Percentiles rank a stretch among this genome's conserved stretches.
These are phyloP conservation scores for Coregonus sp. DNA, from an alignment of 2,797 vertebrate genomes.

Conservation along the genomic window DNA sequence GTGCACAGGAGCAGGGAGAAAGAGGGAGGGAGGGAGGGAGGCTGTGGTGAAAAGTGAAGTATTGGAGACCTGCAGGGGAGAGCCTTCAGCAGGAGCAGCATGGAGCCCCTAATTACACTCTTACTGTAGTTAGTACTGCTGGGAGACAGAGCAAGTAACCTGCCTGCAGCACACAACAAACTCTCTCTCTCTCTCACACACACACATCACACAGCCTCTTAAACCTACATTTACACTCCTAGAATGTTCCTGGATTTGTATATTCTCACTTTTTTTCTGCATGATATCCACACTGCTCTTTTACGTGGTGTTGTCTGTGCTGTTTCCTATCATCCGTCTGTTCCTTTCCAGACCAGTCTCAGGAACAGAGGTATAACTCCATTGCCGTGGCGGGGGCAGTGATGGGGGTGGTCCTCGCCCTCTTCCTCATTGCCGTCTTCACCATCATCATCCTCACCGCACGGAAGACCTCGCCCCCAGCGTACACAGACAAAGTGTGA, in stretches of 20 bases:
- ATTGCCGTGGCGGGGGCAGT: slow-evolving; percentile 89
- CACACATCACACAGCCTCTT: slow-evolving; percentile 6
- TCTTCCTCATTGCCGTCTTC: slow-evolving; percentile 92
- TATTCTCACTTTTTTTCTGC: no score
- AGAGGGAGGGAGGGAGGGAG: slow-evolving; percentile 28
- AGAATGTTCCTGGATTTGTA: background rate
- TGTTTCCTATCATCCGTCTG: slow-evolving; percentile 24
- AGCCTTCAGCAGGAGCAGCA: slow-evolving; percentile 39
- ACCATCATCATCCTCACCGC: slow-evolving; percentile 86
- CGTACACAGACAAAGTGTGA: slow-evolving; percentile 92
- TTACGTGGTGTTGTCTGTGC: no score
- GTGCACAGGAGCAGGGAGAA: slow-evolving; percentile 26
- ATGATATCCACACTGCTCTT: no score
- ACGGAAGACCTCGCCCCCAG: slow-evolving; percentile 78
- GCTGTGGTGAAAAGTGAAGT: slow-evolving; percentile 23
- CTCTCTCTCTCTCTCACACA: slow-evolving; percentile 17
- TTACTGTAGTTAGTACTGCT: slow-evolving; percentile 11
- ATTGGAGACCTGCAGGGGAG: slow-evolving; percentile 26
- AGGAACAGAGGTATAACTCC: slow-evolving; percentile 84
- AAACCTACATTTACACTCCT: slow-evolving; percentile 11
- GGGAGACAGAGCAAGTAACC: slow-evolving; percentile 28
- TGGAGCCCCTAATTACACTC: slow-evolving; percentile 45
- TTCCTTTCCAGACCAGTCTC: slow-evolving; percentile 85
- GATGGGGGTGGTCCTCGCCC: slow-evolving; percentile 90
- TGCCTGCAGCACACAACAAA: slow-evolving; percentile 31